Percentiles rank a stretch among this genome's conserved stretches.
Conservation (phyloP, 2,888 invertebrate species). For the Palloptera scutellata region DNA sequence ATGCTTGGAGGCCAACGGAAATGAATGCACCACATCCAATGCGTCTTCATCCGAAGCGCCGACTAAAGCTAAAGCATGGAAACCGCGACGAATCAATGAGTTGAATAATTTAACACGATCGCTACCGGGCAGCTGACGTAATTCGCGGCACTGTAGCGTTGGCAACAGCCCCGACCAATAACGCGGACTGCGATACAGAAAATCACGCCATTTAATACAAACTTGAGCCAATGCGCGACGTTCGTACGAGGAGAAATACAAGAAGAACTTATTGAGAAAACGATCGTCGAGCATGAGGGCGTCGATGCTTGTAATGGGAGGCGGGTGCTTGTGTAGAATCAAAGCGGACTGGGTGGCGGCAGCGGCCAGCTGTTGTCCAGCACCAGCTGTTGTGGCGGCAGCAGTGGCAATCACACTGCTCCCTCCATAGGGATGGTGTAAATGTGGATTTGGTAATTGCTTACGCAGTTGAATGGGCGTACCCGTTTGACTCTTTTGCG, state of each 20-base stretch:
- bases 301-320: conserved; percentile 72
- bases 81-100: conserved; percentile 83
- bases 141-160: conserved; percentile 84
- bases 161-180: conserved; percentile 89
- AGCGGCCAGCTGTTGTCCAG: conserved; percentile 58
- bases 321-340: conserved; percentile 65
- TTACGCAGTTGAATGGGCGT: conserved; percentile 63
- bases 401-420: conserved; percentile 25
- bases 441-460: conserved; percentile 61
- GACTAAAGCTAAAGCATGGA: conserved; percentile 83
- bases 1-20: conserved; percentile 82
- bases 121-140: conserved; percentile 70
- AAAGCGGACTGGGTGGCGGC: conserved; percentile 52
- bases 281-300: conserved; percentile 84
- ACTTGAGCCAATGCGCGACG: conserved; percentile 82
- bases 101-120: conserved; percentile 75
- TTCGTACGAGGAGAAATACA: conserved; percentile 81
- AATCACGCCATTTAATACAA: conserved; percentile 87
- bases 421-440: conserved; percentile 56
- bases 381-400: conserved; percentile 34
- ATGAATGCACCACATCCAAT: conserved; percentile 84
- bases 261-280: conserved; percentile 85
- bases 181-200: conserved; percentile 84
- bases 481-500: conserved; percentile 47
- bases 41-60: conserved; percentile 92